Base-by-base conservation (phyloP, 53 echinoderm and acorn worm genomes). In the Paelopatides confundens region DNA sequence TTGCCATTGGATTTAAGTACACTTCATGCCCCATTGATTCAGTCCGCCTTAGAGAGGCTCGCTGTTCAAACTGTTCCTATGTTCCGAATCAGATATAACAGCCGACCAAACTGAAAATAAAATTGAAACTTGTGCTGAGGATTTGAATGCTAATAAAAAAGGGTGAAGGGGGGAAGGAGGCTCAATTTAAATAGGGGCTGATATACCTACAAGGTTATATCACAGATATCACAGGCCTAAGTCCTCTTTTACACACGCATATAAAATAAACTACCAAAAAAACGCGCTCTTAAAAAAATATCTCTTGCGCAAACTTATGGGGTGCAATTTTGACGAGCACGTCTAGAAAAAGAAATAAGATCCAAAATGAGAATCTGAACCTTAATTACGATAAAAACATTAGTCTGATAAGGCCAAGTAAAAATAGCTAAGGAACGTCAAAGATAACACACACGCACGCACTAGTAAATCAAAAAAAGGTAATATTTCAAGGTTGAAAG, bases 401-500 rank as follows among this genome's bases (percentile, higher is more conserved):
- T 58, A 58, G 58, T 21, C 21, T 17, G 12, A 18, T 58, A 58
- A 58, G 58, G 58, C 58, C 58, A 58, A 58, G n/a, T 58, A 58
- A 58, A 58, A 18, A 58, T 58, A 58, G 58, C 58, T 58, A 58
- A 58, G 3, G 58, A 58, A 58, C 15, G 58, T 58, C 58, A 58
- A 58, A 21, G n/a, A n/a, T n/a, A n/a, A 58, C 58, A 58, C 58
- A 58, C 58, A 58, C 24, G 58, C 24, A 58, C 58, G 6, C 24
- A 58, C 21, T 21, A 58, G 58, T 58, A 58, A 58, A 58, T 26
- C 17, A 58, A 58, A 58, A 58, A 58, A 21, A 15, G n/a, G 58
- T 74, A 39, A 74, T 74, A 74, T 43, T 46, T 74, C 74, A 74
- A 74, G 74, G 74, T 74, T 74, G 37, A 39, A 74, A 74, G 74